phyloP scores from a whole-genome alignment of 2,113 vertebrate genomes.

The Muscicapa adusta region DNA sequence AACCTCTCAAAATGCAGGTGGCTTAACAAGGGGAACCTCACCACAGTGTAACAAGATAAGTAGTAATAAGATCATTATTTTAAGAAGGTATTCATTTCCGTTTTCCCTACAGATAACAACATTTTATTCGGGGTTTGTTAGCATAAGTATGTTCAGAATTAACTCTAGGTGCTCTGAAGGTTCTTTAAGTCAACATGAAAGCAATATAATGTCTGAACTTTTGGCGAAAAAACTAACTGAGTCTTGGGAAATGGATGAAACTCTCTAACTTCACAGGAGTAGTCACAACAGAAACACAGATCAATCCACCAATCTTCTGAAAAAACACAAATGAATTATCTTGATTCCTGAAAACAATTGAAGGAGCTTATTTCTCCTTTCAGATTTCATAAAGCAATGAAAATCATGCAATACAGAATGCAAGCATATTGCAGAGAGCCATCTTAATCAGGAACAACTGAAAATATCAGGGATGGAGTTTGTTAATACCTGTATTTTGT shows the following conservation, averaged over 20 bases:
- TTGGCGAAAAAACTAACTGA: not conserved
- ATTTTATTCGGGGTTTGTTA: constrained; percentile 42
- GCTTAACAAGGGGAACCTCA: constrained; percentile 49
- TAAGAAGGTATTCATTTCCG: constrained; percentile 34
- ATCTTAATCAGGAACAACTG: not conserved
- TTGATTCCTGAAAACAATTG: not conserved
- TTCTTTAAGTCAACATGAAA: not conserved
- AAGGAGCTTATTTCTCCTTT: not conserved
- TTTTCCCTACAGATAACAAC: constrained; percentile 41
- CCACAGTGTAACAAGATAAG: constrained; percentile 53
- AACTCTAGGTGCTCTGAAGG: constrained; percentile 8
- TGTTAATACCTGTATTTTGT: not conserved
- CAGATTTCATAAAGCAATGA: not conserved
- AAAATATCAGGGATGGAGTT: not conserved
- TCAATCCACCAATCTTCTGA: not conserved
- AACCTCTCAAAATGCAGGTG: constrained; percentile 62
- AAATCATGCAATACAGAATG: not conserved
- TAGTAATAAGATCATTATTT: constrained; percentile 59
- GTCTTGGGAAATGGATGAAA: not conserved
- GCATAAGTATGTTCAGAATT: constrained; percentile 42
- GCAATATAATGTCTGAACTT: not conserved
- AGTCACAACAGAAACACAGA: not conserved
- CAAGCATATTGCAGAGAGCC: not conserved
- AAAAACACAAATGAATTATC: not conserved
- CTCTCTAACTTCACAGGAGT: not conserved